Evolutionary conservation across 2,113 vertebrate genomes (phyloP).

Genomic region (Psilopsiagon aurifrons): DNA sequence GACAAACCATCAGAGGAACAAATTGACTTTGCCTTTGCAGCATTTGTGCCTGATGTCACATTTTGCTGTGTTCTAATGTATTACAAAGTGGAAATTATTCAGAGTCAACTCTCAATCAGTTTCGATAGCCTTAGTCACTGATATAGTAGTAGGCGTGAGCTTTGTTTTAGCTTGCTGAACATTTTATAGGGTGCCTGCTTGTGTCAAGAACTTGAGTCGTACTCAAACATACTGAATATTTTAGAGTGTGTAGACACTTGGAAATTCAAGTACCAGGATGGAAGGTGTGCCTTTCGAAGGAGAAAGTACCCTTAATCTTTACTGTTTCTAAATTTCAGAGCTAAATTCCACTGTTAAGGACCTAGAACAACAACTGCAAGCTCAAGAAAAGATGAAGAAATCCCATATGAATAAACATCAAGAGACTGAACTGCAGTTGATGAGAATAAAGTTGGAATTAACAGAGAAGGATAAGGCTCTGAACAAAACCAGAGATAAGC

Average conservation of each 20-base stretch:
- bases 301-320: not conserved
- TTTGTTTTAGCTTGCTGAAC: not conserved
- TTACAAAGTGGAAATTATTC: not conserved
- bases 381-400: slow-evolving; percentile 83
- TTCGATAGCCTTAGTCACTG: not conserved
- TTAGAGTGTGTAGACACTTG: not conserved
- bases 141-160: not conserved
- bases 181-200: not conserved
- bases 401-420: slow-evolving; percentile 76
- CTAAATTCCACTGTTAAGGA: slow-evolving; percentile 80
- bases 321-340: slow-evolving; percentile 72
- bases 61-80: not conserved
- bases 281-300: not conserved
- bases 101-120: not conserved
- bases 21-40: not conserved
- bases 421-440: slow-evolving; percentile 82
- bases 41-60: not conserved
- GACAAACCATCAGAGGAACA: not conserved
- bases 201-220: not conserved
- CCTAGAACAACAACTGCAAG: slow-evolving; percentile 80
- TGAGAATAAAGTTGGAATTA: slow-evolving; percentile 80
- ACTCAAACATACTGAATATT: not conserved
- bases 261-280: not conserved
- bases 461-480: slow-evolving; percentile 82
- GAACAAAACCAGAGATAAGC: slow-evolving; percentile 80